These are phyloP conservation scores for Zygogramma bicolorata DNA, from an alignment of 2,888 invertebrate species.

Conservation along the genomic window DNA sequence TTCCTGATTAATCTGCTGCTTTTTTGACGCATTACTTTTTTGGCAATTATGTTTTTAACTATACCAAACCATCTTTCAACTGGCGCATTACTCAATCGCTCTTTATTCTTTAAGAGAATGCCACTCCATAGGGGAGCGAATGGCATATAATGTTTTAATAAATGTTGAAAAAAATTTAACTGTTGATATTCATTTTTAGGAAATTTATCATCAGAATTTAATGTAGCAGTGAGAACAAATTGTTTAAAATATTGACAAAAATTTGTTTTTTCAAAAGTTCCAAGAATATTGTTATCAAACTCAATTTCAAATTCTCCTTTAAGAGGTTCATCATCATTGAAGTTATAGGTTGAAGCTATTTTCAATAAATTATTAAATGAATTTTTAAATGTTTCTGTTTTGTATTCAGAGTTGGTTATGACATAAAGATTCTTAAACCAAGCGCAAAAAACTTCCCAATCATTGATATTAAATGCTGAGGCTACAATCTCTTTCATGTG, in stretches of 20 bases:
- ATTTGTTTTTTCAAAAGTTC: not conserved
- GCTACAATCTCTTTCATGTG: conserved; percentile 20
- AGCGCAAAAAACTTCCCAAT: conserved; percentile 4
- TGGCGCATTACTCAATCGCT: conserved; percentile 20
- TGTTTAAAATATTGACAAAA: conserved; percentile 2
- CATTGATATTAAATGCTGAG: conserved; percentile 13
- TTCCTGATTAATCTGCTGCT: conserved; percentile 15
- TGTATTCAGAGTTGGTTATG: not conserved
- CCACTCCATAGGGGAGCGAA: conserved; percentile 14
- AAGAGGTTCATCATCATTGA: not conserved
- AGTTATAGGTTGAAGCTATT: not conserved
- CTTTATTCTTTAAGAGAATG: not conserved
- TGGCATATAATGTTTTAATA: not conserved
- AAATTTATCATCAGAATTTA: not conserved
- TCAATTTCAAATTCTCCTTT: not conserved
- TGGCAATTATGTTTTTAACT: conserved; percentile 9
- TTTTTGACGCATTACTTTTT: conserved; percentile 12
- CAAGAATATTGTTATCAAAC: not conserved
- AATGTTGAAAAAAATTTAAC: not conserved
- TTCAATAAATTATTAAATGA: conserved; percentile 15
- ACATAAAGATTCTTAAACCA: conserved; percentile 15
- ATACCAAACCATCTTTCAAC: conserved; percentile 24
- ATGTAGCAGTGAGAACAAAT: not conserved
- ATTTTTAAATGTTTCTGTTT: not conserved
- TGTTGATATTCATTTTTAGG: not conserved